Base-by-base conservation (phyloP, 2,797 vertebrate genomes). In the Melanotaenia nigrans region DNA sequence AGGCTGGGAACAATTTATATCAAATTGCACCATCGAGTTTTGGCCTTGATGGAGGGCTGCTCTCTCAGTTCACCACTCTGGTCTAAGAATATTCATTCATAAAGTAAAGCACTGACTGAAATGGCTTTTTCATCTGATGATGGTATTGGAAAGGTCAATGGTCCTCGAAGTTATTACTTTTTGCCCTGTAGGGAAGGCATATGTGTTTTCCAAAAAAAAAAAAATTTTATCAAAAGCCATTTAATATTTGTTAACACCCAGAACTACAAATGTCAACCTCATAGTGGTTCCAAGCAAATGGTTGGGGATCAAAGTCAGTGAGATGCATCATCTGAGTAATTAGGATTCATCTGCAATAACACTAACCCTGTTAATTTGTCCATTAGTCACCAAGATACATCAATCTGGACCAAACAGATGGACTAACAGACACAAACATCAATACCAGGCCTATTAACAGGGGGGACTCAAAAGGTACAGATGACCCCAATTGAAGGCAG, bases 141-240 rank as follows among this genome's bases (percentile, higher is more conserved):
- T 36, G 32, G 56, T 5, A n/a, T 24, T 13, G 24, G 10, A 61
- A 61, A 61, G 59, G 59, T 61, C 59, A 61, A n/a, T 47, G 45
- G 32, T 61, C 36, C 36, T 18, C 25, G n/a, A 42, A 40, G 59
- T 40, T 42, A 28, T 61, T 13, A 42, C 22, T 61, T 60, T 24
- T 10, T 33, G 22, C 56, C 20, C 11, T 22, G 20, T 5, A 20
- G 20, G 33, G 22, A 36, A 35, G 9, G 16, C 14, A 25, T 28
- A 55, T 16, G 8, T 35, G 56, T 33, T 33, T 35, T 36, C 35
- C 35, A 7, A 35, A 35, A 35, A 35, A 40, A 35, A 35, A 40
- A 59, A 14, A 14, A 14, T 40, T 59, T 13, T 8, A 60, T 38
- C 22, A 36, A 25, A 40, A 40, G 40, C 36, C 13, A 1, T 60